These are phyloP conservation scores for Junonia oenone DNA, from an alignment of 2,888 invertebrate genomes.

Conservation along the genomic window DNA sequence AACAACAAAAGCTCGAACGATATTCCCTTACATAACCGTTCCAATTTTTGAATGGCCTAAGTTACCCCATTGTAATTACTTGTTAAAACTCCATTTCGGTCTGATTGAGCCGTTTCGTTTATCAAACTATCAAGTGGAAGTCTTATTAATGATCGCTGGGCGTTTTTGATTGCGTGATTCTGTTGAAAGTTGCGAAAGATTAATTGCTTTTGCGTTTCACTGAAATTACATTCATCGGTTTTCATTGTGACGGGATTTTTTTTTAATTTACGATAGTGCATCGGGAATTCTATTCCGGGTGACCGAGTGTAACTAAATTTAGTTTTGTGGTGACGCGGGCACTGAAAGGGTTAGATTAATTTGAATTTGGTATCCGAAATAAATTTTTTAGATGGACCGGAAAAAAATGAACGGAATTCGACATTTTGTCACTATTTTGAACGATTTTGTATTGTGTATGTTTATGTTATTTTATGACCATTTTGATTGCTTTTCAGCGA, in stretches of 20 bases:
- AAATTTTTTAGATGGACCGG: not conserved
- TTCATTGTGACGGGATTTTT: conserved; percentile 8
- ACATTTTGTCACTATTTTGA: no score
- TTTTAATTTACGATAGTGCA: conserved; percentile 1
- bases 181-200: conserved; percentile 23
- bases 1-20: no score
- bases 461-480: no score
- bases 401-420: no score
- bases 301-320: not conserved
- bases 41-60: not conserved
- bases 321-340: not conserved
- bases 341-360: not conserved
- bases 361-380: not conserved
- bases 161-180: conserved; percentile 23
- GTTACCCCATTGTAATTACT: conserved; percentile 9
- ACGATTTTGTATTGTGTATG: no score
- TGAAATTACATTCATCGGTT: conserved; percentile 19
- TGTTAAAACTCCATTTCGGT: conserved; percentile 14
- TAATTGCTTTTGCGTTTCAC: conserved; percentile 20
- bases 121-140: conserved; percentile 25
- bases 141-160: conserved; percentile 24
- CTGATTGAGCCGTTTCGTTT: conserved; percentile 22
- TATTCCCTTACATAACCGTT: not conserved
- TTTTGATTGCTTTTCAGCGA: no score
- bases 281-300: not conserved